Evolutionary conservation across 2,113 vertebrate genomes (phyloP), one percentile per base, ranked within the genome.

Genomic region (Hystrix cristata): DNA sequence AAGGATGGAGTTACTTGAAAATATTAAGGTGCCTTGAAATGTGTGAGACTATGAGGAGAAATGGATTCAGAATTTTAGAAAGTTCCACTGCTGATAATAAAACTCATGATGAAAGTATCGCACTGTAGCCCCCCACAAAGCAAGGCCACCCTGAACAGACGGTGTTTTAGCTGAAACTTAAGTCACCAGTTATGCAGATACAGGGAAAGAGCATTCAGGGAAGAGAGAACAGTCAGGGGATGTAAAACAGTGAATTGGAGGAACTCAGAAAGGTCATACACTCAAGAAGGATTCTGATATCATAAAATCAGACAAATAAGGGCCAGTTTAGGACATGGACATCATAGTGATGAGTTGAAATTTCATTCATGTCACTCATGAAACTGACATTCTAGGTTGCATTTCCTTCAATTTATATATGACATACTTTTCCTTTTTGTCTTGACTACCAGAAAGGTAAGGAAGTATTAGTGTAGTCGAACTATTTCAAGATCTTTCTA

Each of bases 401-500:
- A 83, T 96, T 46, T 64, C 67, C 27, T 46, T 43, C 51, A 74
- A 3, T 55, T 91, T 90, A 74, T 0, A 18, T 53, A 13, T 59
- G 57, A 67, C 7, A 80, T 31, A 72, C 60, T 89, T 86, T 62
- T 59, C 29, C 51, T 95, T 76, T 88, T 91, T 89, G 43, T 7
- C n/a, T 95, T 86, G 46, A 34, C 43, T 86, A 15, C 38, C 71
- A 7, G 38, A 29, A 84, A 78, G 25, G 18, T 92, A 95, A 94
- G 0, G 5, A 27, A 83, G 8, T 88, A 31, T 71, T 93, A 87
- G 7, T 76, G 10, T 34, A 80, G 15, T 90, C 21, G 76, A 79
- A 84, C 84, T 97, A 71, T 64, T 94, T 93, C 48, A 86, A 67
- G 57, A 21, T 15, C 31, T 92, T 14, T 74, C 11, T 5, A 88